phyloP scores from a whole-genome alignment of 1,140 invertebrate genomes.

The Caenorhabditis inopinata region DNA sequence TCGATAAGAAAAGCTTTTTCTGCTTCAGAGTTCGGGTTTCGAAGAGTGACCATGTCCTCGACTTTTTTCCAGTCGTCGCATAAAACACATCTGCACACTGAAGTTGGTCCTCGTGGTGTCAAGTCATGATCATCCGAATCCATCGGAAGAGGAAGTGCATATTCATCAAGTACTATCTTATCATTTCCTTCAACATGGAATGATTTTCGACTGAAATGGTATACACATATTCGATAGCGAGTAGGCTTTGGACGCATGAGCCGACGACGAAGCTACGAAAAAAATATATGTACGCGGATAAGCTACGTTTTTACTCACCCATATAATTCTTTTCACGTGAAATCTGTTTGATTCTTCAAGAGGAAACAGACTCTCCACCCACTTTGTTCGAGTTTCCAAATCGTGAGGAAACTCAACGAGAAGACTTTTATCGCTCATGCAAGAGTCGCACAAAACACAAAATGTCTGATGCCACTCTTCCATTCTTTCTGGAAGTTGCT shows the following conservation, averaged over 20 bases:
- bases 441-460: conserved; percentile 16
- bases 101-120: conserved; percentile 4
- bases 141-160: conserved; percentile 1
- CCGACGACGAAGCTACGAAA: neutral
- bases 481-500: conserved; percentile 8
- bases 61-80: conserved; percentile 24
- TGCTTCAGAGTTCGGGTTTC: conserved; percentile 18
- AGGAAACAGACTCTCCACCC: conserved; percentile 1
- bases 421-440: conserved; percentile 16
- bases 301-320: neutral
- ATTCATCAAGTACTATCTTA: neutral
- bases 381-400: neutral
- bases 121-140: conserved; percentile 22
- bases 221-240: conserved; percentile 29
- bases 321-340: neutral
- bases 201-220: neutral
- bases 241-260: conserved; percentile 19
- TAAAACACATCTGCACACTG: neutral
- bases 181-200: neutral
- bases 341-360: neutral
- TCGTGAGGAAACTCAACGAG: neutral
- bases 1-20: conserved; percentile 32
- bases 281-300: neutral
- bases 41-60: neutral
- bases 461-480: conserved; percentile 34